Evolutionary conservation across 2,113 vertebrate genomes (phyloP), one percentile per base, ranked within the genome.

Genomic region (Chitala chitala): DNA sequence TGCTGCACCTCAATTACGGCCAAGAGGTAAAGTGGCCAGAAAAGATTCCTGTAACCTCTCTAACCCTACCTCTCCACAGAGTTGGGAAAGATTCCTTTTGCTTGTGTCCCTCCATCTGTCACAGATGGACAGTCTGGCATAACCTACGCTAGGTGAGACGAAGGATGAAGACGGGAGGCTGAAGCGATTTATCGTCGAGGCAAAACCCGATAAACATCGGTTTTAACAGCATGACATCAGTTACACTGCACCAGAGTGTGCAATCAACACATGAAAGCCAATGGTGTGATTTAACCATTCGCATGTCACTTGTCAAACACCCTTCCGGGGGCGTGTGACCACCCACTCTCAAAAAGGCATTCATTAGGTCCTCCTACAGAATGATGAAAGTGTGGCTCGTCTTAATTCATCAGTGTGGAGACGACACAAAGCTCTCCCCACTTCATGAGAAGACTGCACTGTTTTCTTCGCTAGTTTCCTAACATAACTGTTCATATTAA

Each of bases 331-430:
- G 70, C 13, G 55, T 29, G 54, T 38, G 22, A 24, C 55, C 70
- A 26, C 70, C 70, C 70, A 72, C 70, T 36, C n/a, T 38, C 36
- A 22, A 24, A 56, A 31, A 59, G 24, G 55, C 55, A 59, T 46
- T 48, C 71, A 72, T 61, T 59, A 72, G 38, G 12, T 59, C 55
- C 54, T 42, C 54, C 71, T 40, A 15, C 36, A 29, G 13, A 44
- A 26, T 66, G 38, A 66, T 58, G 22, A 72, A 72, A 42, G 46
- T 59, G 38, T 42, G 13, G 31, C 36, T 36, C 70, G 13, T 72
- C 54, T n/a, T 58, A n/a, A n/a, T 22, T 2, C 8, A 29, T 61
- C 17, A 4, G 1, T n/a, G n/a, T n/a, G n/a, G n/a, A n/a, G n/a
- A n/a, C n/a, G n/a, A n/a, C n/a, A n/a, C n/a, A 55, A 1, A 2